Evolutionary conservation across 2,888 invertebrate genomes (phyloP).

Genomic region (Crocallis elinguaria): DNA sequence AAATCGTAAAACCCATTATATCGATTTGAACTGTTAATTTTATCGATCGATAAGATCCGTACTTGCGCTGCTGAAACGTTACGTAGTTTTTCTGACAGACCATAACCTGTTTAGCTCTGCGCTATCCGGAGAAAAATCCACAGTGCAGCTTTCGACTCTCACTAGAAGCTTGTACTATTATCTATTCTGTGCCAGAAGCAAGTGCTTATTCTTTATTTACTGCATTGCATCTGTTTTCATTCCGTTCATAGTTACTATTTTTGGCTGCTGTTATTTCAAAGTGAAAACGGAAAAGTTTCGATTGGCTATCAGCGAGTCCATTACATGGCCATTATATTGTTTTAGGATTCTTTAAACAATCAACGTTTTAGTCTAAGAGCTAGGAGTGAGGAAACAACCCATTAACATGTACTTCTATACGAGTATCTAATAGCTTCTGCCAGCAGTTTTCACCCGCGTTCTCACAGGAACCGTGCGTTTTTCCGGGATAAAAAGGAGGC

Average conservation of each 20-base stretch:
- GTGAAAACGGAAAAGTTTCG: slow-evolving; percentile 41
- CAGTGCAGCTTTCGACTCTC: background rate
- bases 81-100: too few species aligned
- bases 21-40: too few species aligned
- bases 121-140: background rate
- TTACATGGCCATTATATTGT: slow-evolving; percentile 42
- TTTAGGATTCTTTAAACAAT: slow-evolving; percentile 32
- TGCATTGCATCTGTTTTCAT: slow-evolving; percentile 29
- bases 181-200: background rate
- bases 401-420: too few species aligned
- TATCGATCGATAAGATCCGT: too few species aligned
- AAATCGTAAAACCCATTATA: too few species aligned
- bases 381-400: background rate
- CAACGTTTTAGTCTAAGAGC: slow-evolving; percentile 19
- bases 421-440: too few species aligned
- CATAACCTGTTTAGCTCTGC: too few species aligned
- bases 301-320: slow-evolving; percentile 40
- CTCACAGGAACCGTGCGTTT: too few species aligned
- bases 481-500: too few species aligned
- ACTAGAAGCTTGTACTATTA: too few species aligned
- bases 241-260: slow-evolving; percentile 35
- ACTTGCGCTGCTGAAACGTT: too few species aligned
- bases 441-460: too few species aligned
- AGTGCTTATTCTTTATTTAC: slow-evolving; percentile 9
- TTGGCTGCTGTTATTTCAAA: slow-evolving; percentile 46